Conservation (phyloP, 2,797 vertebrate species). For the Galagoides demidoff region DNA sequence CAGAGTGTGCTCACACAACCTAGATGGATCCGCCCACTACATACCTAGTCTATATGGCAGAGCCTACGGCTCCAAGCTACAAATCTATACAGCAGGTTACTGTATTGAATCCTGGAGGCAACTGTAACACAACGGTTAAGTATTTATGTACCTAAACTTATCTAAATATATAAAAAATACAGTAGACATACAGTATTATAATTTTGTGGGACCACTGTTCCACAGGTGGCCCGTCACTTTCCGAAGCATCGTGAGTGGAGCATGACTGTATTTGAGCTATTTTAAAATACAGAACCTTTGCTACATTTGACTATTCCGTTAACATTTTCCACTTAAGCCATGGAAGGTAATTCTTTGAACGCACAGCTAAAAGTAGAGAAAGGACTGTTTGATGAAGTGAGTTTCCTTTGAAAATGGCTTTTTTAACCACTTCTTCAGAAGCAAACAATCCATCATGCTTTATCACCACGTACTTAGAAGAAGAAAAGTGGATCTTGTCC, state of each 20-base stretch:
- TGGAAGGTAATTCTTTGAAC: not conserved
- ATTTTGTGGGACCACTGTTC: not conserved
- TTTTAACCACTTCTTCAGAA: conserved; percentile 2
- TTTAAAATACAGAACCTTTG: not conserved
- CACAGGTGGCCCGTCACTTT: not conserved
- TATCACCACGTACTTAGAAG: conserved; percentile 24
- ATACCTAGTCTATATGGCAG: not conserved
- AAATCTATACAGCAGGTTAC: not conserved
- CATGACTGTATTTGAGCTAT: not conserved
- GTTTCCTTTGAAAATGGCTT: conserved; percentile 54
- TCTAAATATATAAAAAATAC: not conserved
- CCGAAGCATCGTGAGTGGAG: not conserved
- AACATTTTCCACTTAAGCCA: not conserved
- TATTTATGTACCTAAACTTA: not conserved
- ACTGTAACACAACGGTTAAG: not conserved
- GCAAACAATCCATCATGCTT: conserved; percentile 40
- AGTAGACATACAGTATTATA: not conserved
- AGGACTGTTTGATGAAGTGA: not conserved
- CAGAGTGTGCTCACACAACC: not conserved
- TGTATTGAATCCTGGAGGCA: not conserved
- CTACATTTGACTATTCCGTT: not conserved
- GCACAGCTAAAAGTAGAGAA: not conserved
- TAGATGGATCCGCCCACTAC: not conserved
- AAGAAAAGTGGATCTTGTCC: conserved; percentile 39
- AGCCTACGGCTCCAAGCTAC: not conserved